phyloP scores from a whole-genome alignment of 2,113 vertebrate genomes.

The Cebidichthys violaceus region DNA sequence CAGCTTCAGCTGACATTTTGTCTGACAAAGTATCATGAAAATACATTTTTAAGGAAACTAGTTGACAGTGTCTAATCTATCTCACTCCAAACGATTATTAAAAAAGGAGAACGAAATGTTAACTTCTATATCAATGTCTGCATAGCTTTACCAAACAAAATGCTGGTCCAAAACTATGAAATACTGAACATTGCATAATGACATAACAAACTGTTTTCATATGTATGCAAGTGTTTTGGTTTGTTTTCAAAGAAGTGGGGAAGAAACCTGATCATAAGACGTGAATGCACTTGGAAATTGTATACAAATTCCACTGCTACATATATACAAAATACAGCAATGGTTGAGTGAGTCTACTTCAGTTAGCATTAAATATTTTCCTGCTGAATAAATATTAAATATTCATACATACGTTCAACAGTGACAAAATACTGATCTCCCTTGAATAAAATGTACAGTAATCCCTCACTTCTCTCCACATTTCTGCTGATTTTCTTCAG shows the following conservation, averaged over 20 bases:
- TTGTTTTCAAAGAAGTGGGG: slow-evolving; percentile 46
- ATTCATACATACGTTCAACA: slow-evolving; percentile 63
- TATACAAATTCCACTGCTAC: slow-evolving; percentile 47
- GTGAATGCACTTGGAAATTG: slow-evolving; percentile 62
- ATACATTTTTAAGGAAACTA: slow-evolving; percentile 34
- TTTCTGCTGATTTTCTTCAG: slow-evolving; percentile 84
- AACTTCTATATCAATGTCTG: slow-evolving; percentile 37
- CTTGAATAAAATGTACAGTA: slow-evolving; percentile 86
- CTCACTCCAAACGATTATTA: slow-evolving; percentile 55
- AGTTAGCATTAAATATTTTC: slow-evolving; percentile 59
- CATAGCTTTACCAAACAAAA: slow-evolving; percentile 66
- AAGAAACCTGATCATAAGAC: slow-evolving; percentile 72
- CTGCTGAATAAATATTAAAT: slow-evolving; percentile 80
- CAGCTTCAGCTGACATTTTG: slow-evolving; percentile 55
- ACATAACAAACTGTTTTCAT: slow-evolving; percentile 22
- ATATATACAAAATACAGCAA: slow-evolving; percentile 57
- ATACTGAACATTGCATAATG: slow-evolving; percentile 62
- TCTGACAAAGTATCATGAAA: slow-evolving; percentile 30
- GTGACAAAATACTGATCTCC: slow-evolving; percentile 81
- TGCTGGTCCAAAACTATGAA: slow-evolving; percentile 61
- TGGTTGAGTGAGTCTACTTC: slow-evolving; percentile 52
- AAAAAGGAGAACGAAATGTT: slow-evolving; percentile 14
- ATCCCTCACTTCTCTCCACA: slow-evolving; percentile 82
- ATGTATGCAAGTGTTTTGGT: slow-evolving; percentile 29
- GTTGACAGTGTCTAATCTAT: slow-evolving; percentile 52